phyloP scores from a whole-genome alignment of 2,113 vertebrate species.

The Misgurnus mizolepis region DNA sequence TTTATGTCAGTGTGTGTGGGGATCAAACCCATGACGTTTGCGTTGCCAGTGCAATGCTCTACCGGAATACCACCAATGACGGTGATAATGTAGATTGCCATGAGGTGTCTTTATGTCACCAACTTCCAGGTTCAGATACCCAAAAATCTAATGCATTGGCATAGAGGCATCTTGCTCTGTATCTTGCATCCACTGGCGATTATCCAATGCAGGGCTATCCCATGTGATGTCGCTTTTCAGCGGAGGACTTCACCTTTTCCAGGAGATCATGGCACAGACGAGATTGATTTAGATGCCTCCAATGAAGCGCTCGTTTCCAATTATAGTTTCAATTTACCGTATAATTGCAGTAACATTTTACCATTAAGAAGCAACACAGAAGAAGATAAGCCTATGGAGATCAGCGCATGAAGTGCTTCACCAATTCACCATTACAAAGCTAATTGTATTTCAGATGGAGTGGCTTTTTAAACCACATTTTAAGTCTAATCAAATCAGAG shows the following conservation, averaged over 20 bases:
- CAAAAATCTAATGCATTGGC: not conserved
- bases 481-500: slow-evolving; percentile 74
- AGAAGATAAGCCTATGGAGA: slow-evolving; percentile 61
- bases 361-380: slow-evolving; percentile 58
- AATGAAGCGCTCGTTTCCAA: slow-evolving; percentile 52
- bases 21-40: too few species aligned
- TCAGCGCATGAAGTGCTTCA: slow-evolving; percentile 62
- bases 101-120: not conserved
- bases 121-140: not conserved
- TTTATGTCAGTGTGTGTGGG: too few species aligned
- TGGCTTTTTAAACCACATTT: slow-evolving; percentile 68
- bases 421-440: slow-evolving; percentile 63
- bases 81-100: too few species aligned
- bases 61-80: too few species aligned
- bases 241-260: slow-evolving; percentile 30
- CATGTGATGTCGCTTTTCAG: slow-evolving; percentile 20
- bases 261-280: slow-evolving; percentile 30
- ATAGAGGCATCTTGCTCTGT: not conserved
- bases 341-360: slow-evolving; percentile 71
- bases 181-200: not conserved
- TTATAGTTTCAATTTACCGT: slow-evolving; percentile 68
- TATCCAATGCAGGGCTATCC: not conserved
- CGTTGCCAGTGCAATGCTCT: too few species aligned
- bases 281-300: slow-evolving; percentile 49
- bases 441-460: slow-evolving; percentile 66